A percentile compares a stretch with the other conserved stretches of the same genome.
phyloP scores from a whole-genome alignment of 1,140 invertebrate genomes.

The Lutraria rhynchaena region DNA sequence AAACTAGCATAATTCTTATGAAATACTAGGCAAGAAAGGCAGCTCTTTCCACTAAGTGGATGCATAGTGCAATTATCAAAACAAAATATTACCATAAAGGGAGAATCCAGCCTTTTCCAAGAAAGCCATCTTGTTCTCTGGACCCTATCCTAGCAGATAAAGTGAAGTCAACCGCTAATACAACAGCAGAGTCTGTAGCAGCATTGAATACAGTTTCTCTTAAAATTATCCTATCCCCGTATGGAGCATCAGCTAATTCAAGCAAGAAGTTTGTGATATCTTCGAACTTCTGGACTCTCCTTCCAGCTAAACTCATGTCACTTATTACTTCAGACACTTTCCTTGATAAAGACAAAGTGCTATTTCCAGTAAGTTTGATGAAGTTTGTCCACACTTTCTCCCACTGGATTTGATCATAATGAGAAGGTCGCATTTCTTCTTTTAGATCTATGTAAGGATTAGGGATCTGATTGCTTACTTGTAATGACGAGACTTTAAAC shows the following conservation, averaged over 20 bases:
- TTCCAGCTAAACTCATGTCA: constrained; percentile 25
- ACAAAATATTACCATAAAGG: constrained; percentile 27
- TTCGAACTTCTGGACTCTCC: neutral
- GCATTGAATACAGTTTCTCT: neutral
- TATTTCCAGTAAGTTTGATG: constrained; percentile 1
- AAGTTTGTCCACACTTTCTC: constrained; percentile 26
- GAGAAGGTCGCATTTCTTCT: neutral
- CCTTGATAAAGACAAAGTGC: neutral
- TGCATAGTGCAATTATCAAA: too few species aligned
- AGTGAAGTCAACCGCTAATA: neutral
- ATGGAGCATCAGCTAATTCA: constrained; percentile 21
- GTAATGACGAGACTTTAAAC: neutral
- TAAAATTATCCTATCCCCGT: neutral
- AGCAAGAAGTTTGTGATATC: neutral
- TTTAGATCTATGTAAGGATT: constrained; percentile 18
- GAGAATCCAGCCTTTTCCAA: constrained; percentile 33
- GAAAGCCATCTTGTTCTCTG: neutral
- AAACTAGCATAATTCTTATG: too few species aligned
- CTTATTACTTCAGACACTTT: constrained; percentile 18
- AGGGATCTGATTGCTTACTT: neutral
- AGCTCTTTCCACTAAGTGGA: too few species aligned
- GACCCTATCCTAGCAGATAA: constrained; percentile 28
- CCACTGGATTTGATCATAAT: constrained; percentile 19
- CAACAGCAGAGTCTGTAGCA: neutral
- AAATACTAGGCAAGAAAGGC: too few species aligned